These are phyloP conservation scores for Scaeva pyrastri DNA, from an alignment of 2,888 invertebrate genomes.

Conservation along the genomic window DNA sequence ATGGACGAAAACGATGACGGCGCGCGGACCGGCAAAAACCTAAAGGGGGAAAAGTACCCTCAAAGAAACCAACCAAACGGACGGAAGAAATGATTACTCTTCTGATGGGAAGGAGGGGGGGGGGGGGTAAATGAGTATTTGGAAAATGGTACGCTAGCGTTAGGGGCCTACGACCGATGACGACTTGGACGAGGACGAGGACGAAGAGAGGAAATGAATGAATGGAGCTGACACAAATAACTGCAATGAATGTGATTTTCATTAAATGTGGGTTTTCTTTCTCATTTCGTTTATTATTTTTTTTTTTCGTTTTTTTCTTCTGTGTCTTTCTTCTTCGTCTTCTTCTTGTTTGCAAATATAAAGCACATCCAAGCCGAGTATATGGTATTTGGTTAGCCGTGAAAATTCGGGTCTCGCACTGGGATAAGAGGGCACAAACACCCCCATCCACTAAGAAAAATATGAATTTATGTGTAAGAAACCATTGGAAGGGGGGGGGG, in stretches of 20 bases:
- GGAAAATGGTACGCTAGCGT: no score
- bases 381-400: slow-evolving; percentile 21
- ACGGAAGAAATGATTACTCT: slow-evolving; percentile 46
- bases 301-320: background rate
- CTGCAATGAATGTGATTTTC: slow-evolving; percentile 58
- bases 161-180: no score
- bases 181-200: no score
- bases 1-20: background rate
- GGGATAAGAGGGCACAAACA: background rate
- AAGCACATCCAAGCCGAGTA: background rate
- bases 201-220: slow-evolving; percentile 25
- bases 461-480: background rate
- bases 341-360: background rate
- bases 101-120: background rate
- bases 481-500: no score
- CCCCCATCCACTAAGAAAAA: no score
- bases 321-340: no score
- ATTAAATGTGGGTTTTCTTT: slow-evolving; percentile 38
- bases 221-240: slow-evolving; percentile 57
- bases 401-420: slow-evolving; percentile 5
- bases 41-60: background rate
- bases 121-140: no score
- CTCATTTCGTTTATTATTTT: background rate
- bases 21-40: slow-evolving; percentile 1
- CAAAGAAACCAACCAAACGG: slow-evolving; percentile 8